Conservation (phyloP, 2,797 vertebrate genomes). For the Nasua narica region DNA sequence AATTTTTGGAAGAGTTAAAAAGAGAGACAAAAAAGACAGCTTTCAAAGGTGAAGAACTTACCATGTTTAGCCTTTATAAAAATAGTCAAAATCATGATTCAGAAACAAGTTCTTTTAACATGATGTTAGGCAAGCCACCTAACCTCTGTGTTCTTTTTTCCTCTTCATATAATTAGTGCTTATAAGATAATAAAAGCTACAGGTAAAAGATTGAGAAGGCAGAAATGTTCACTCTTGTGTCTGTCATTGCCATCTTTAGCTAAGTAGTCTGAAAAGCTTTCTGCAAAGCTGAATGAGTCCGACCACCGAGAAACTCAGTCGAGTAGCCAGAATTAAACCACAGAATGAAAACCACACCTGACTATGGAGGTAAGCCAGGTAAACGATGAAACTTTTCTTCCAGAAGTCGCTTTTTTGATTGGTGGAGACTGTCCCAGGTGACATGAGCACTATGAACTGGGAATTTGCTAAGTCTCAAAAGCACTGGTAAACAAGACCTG, state of each 20-base stretch:
- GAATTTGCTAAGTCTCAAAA: not conserved
- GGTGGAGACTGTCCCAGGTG: not conserved
- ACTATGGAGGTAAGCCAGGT: not conserved
- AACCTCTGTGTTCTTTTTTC: not conserved
- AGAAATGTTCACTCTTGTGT: not conserved
- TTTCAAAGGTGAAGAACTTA: slow-evolving; percentile 8
- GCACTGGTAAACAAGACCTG: not conserved
- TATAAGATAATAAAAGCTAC: not conserved
- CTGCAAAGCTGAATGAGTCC: not conserved
- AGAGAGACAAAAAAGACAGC: slow-evolving; percentile 7
- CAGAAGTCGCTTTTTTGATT: not conserved
- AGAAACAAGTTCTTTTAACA: not conserved
- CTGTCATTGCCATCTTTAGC: too few relatives aligned
- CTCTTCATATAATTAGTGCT: not conserved
- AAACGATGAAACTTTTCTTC: not conserved
- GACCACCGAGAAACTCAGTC: not conserved
- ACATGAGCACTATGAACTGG: not conserved
- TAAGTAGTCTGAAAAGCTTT: not conserved
- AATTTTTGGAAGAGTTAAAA: slow-evolving; percentile 24
- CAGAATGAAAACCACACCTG: not conserved
- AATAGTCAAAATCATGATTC: not conserved
- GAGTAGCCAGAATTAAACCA: not conserved
- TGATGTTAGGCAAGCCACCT: not conserved
- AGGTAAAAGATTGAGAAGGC: not conserved
- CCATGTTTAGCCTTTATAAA: not conserved